A percentile compares a stretch with the other conserved stretches of the same genome.
Evolutionary conservation across 1,140 invertebrate species (phyloP).

Genomic region (Pygmarrhopalites habei): DNA sequence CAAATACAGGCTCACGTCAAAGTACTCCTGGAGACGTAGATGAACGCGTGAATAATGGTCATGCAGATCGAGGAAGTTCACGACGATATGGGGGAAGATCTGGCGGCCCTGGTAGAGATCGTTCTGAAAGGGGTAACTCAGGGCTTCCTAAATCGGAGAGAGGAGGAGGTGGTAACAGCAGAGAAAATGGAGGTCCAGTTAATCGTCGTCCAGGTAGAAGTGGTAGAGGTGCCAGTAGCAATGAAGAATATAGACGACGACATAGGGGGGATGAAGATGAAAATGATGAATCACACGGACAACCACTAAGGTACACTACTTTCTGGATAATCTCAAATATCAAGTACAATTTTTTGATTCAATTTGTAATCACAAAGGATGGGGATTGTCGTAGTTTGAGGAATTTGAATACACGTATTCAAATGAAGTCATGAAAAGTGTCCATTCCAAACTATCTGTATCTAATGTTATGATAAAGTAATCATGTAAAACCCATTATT

Average conservation of each 20-base stretch:
- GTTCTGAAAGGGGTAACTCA: conserved; percentile 18
- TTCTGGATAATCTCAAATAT: neutral
- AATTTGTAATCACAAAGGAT: too few species aligned
- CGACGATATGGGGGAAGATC: conserved; percentile 24
- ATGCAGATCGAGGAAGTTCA: conserved; percentile 17
- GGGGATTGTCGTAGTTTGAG: too few species aligned
- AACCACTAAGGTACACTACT: conserved; percentile 12
- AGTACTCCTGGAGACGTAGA: conserved; percentile 34
- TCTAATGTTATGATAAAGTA: too few species aligned
- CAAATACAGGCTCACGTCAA: conserved; percentile 25
- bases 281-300: conserved; percentile 10
- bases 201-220: conserved; percentile 21
- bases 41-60: conserved; percentile 28
- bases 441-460: too few species aligned
- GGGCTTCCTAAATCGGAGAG: neutral
- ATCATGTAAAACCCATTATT: neutral
- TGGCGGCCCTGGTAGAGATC: conserved; percentile 6
- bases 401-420: neutral
- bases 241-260: conserved; percentile 27
- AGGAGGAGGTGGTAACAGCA: conserved; percentile 16
- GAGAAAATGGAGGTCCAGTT: conserved; percentile 18
- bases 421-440: neutral
- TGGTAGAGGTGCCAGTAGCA: conserved; percentile 12
- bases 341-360: too few species aligned
- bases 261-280: conserved; percentile 23